Conservation (phyloP, 2,888 invertebrate species). For the Unio pictorum region DNA sequence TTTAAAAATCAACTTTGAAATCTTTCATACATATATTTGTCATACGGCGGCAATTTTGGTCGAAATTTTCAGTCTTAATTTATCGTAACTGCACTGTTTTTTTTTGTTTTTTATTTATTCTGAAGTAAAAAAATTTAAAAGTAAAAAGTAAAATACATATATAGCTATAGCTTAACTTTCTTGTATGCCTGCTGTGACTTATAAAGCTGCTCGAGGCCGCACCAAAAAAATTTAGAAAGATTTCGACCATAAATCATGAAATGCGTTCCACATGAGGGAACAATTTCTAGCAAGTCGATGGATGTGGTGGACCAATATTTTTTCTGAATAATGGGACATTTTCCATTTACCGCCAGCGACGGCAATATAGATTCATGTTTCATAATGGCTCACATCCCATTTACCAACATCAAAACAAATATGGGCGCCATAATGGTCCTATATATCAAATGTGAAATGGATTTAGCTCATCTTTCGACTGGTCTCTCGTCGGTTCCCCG, state of each 20-base stretch:
- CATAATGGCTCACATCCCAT: slow-evolving; percentile 29
- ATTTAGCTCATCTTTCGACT: slow-evolving; percentile 17
- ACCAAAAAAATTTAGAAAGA: neutral
- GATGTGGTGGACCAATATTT: slow-evolving; percentile 7
- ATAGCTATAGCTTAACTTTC: neutral
- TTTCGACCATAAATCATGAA: no score
- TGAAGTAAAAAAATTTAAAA: no score
- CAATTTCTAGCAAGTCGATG: no score
- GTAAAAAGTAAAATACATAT: neutral
- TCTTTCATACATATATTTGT: no score
- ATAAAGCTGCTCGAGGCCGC: neutral
- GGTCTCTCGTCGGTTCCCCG: no score
- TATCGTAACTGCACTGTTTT: no score
- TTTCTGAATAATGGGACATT: slow-evolving; percentile 23
- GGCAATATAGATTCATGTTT: slow-evolving; percentile 17
- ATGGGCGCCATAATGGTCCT: slow-evolving; percentile 17
- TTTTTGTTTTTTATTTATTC: no score
- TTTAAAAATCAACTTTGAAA: no score
- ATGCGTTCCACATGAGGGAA: no score
- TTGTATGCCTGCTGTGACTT: neutral
- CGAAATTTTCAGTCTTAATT: no score
- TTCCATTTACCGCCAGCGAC: slow-evolving; percentile 24
- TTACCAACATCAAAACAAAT: slow-evolving; percentile 31
- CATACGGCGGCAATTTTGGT: no score
- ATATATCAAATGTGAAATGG: slow-evolving; percentile 24